Evolutionary conservation across 2,888 invertebrate genomes (phyloP).

Genomic region (Ditylenchus weischeri): DNA sequence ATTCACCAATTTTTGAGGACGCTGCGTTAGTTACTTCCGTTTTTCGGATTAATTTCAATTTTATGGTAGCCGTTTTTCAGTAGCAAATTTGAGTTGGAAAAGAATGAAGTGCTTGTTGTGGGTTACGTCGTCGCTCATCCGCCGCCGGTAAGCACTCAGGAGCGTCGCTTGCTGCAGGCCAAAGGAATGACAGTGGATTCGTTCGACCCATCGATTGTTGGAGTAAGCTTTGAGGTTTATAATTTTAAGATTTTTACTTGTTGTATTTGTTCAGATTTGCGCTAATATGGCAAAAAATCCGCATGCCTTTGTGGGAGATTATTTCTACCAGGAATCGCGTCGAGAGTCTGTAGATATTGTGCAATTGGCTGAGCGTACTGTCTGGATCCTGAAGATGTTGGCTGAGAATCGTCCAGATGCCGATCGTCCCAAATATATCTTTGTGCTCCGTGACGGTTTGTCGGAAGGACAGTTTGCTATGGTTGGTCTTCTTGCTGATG

Average conservation of each 20-base stretch:
- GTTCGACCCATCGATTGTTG: conserved; percentile 38
- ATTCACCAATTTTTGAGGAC: conserved; percentile 25
- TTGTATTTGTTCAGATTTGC: conserved; percentile 20
- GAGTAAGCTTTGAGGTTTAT: conserved; percentile 23
- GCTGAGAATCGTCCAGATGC: conserved; percentile 12
- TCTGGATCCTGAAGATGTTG: conserved; percentile 17
- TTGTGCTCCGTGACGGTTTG: conserved; percentile 36
- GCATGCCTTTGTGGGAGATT: conserved; percentile 34
- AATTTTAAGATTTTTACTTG: background rate
- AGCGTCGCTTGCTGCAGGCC: conserved; percentile 23
- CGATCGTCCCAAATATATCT: conserved; percentile 24
- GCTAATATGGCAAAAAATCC: conserved; percentile 32
- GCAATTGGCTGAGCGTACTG: conserved; percentile 16
- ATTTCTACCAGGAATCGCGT: conserved; percentile 38
- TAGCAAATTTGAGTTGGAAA: conserved; percentile 11
- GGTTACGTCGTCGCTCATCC: conserved; percentile 39
- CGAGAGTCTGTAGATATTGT: conserved; percentile 28
- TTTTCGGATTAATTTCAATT: background rate
- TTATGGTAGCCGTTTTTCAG: conserved; percentile 1
- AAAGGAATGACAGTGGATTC: conserved; percentile 19
- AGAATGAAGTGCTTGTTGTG: conserved; percentile 29
- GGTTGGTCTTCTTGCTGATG: conserved; percentile 15
- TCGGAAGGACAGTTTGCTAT: conserved; percentile 33
- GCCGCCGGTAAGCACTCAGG: conserved; percentile 20
- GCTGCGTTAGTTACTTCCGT: conserved; percentile 9